phyloP scores from a whole-genome alignment of 2,888 invertebrate species.

The Choreutis nemorana region DNA sequence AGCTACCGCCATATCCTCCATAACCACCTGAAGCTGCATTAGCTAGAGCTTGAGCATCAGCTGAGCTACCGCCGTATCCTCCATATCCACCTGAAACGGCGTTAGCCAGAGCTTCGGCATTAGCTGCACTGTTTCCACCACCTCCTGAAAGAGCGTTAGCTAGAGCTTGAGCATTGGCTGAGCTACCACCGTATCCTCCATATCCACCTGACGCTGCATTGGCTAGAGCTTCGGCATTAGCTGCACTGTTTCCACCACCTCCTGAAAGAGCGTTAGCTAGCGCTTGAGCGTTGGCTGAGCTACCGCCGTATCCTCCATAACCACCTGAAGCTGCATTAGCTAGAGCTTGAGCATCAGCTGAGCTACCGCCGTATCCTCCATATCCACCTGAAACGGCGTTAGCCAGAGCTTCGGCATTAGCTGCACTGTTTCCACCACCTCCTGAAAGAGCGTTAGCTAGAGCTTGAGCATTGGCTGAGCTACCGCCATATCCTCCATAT shows the following conservation, averaged over 20 bases:
- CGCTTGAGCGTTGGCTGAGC: slow-evolving; percentile 4
- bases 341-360: slow-evolving; percentile 10
- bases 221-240: slow-evolving; percentile 9
- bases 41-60: slow-evolving; percentile 10
- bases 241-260: slow-evolving; percentile 6
- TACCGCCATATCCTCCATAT: too few relatives aligned
- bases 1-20: slow-evolving; percentile 1
- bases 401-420: slow-evolving; percentile 3
- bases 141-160: slow-evolving; percentile 9
- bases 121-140: too few relatives aligned
- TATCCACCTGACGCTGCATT: too few relatives aligned
- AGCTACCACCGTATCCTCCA: too few relatives aligned
- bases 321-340: slow-evolving; percentile 7
- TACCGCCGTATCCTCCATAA: slow-evolving; percentile 1
- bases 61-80: slow-evolving; percentile 5
- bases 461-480: slow-evolving; percentile 8
- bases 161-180: slow-evolving; percentile 9
- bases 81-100: slow-evolving; percentile 1
- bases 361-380: slow-evolving; percentile 5
- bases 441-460: slow-evolving; percentile 9
- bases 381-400: slow-evolving; percentile 1
- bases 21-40: slow-evolving; percentile 4
- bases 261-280: slow-evolving; percentile 3
- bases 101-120: slow-evolving; percentile 3
- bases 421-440: too few relatives aligned